phyloP scores from a whole-genome alignment of 2,797 vertebrate genomes.

The Takifugu rubripes region DNA sequence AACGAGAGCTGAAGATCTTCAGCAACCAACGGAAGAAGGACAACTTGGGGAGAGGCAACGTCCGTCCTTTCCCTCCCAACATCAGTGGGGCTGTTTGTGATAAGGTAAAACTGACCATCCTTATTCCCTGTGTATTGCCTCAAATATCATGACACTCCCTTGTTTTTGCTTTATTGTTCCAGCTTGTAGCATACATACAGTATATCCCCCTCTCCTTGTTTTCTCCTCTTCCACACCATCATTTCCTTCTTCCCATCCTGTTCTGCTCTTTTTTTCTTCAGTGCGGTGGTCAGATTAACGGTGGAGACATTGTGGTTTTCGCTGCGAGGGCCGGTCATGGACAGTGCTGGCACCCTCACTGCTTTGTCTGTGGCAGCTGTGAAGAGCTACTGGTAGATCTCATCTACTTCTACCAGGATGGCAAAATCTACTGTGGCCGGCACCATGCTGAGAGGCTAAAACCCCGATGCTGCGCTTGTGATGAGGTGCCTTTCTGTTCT shows the following conservation, averaged over 20 bases:
- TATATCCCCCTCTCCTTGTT: too few relatives aligned
- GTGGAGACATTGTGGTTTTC: slow-evolving; percentile 93
- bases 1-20: slow-evolving; percentile 94
- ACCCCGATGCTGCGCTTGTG: slow-evolving; percentile 93
- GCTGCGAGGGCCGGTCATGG: slow-evolving; percentile 90
- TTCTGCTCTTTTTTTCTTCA: slow-evolving; percentile 46
- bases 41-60: slow-evolving; percentile 91
- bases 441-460: slow-evolving; percentile 96
- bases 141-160: background rate
- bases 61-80: slow-evolving; percentile 90
- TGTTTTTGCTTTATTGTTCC: background rate
- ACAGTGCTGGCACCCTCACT: slow-evolving; percentile 95
- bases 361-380: slow-evolving; percentile 93
- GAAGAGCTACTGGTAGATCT: slow-evolving; percentile 93
- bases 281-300: slow-evolving; percentile 93
- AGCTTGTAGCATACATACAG: too few relatives aligned
- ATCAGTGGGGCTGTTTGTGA: slow-evolving; percentile 91
- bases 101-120: slow-evolving; percentile 77
- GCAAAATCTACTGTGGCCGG: slow-evolving; percentile 94
- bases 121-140: slow-evolving; percentile 7
- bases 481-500: slow-evolving; percentile 82
- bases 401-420: slow-evolving; percentile 98
- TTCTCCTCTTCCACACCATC: background rate
- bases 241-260: slow-evolving; percentile 1
- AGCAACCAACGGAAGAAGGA: slow-evolving; percentile 96